Base-by-base conservation (phyloP, 2,113 vertebrate species). In the Ophthalmolycus amberensis region DNA sequence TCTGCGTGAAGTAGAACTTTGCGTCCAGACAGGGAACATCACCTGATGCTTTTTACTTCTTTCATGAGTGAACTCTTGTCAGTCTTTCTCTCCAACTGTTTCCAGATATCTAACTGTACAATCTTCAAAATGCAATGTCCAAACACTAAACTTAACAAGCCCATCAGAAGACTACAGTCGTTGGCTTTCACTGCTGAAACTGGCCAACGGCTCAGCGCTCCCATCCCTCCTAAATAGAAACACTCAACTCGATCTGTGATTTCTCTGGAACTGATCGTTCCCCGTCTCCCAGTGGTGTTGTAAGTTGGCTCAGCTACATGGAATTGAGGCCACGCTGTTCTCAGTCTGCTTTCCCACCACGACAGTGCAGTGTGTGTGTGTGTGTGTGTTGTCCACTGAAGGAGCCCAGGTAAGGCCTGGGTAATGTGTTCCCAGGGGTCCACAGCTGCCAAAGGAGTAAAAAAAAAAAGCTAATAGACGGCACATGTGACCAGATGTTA, bases 401-500 rank as follows among this genome's bases (percentile, higher is more conserved):
- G 68, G 48, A 74, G 66, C 56, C 48, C 80, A 90, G 90, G 88
- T 92, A 82, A 80, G 58, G 70, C 56, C 34, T 60, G 64, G 38
- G 27, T 88, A 83, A 91, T 85, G 70, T 81, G 54, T 42, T 90
- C 76, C 79, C 80, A 50, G 63, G 50, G 74, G 85, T 86, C 75
- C 70, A 73, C 88, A 92, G 85, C 89, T 92, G 91, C 78, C 74
- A 40, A 62, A 86, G 34, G 22, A 82, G 77, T 91, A 65, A 50
- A 70, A 75, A 65, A 50, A 68, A 75, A 85, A 73, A 84, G 52
- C 29, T 87, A 92, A 94, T 92, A 69, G 82, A 79, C 84, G 52
- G 87, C 94, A 95, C 72, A 88, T 94, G 93, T 81, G 66, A 11
- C 74, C 78, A 87, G 79, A 90, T 90, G 83, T 88, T 73, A 80